A percentile compares a stretch with the other conserved stretches of the same genome.
phyloP scores from a whole-genome alignment of 2,113 vertebrate genomes.

The Urocolius indicus region DNA sequence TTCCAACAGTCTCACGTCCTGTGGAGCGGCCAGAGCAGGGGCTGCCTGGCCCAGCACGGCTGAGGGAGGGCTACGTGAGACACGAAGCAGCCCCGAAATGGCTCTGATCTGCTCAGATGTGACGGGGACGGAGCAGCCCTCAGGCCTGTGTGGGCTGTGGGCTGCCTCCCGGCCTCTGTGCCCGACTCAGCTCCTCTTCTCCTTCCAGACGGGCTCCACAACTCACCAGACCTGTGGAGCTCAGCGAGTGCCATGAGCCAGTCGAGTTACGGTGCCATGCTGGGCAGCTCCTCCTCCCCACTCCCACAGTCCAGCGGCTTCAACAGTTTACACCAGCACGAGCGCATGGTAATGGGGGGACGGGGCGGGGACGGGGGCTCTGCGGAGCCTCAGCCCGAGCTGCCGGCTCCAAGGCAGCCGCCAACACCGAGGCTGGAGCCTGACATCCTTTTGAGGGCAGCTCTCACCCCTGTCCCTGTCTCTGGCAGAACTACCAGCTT shows the following conservation, averaged over 20 bases:
- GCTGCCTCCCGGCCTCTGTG: fast-evolving
- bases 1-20: fast-evolving
- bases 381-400: neutral
- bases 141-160: fast-evolving
- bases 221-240: slow-evolving; percentile 87
- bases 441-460: neutral
- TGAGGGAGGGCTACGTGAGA: fast-evolving
- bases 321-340: slow-evolving; percentile 90
- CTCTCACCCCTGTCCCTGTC: slow-evolving; percentile 61
- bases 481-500: slow-evolving; percentile 90
- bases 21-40: neutral
- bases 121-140: neutral
- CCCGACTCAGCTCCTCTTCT: neutral
- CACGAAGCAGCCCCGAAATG: neutral
- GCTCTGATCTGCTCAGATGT: fast-evolving
- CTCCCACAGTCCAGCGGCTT: slow-evolving; percentile 87
- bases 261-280: slow-evolving; percentile 89
- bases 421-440: fast-evolving
- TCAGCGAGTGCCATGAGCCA: slow-evolving; percentile 86
- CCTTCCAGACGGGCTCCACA: slow-evolving; percentile 77
- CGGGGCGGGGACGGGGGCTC: too few relatives aligned
- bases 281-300: slow-evolving; percentile 87
- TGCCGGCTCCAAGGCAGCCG: fast-evolving
- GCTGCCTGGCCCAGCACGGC: fast-evolving
- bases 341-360: slow-evolving; percentile 98